These are phyloP conservation scores for Ferdinandea cuprea DNA, from an alignment of 2,888 invertebrate species.

Conservation along the genomic window DNA sequence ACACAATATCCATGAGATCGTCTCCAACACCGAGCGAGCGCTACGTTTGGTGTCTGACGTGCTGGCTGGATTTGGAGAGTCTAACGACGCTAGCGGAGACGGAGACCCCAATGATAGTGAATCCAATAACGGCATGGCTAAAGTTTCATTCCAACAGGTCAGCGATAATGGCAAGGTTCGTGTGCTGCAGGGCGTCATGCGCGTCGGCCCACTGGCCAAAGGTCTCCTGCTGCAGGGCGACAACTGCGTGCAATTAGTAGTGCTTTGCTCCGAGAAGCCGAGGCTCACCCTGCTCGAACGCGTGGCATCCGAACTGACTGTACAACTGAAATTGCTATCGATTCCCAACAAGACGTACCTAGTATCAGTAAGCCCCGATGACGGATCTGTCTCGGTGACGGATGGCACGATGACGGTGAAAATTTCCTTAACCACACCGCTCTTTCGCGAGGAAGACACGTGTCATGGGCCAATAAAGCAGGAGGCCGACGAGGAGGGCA, in stretches of 20 bases:
- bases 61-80: constrained; percentile 85
- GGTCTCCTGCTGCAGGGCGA: constrained; percentile 93
- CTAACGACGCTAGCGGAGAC: constrained; percentile 38
- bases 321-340: constrained; percentile 87
- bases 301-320: constrained; percentile 91
- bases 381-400: constrained; percentile 91
- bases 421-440: constrained; percentile 94
- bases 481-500: constrained; percentile 85
- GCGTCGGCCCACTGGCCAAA: constrained; percentile 94
- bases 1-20: constrained; percentile 93
- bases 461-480: constrained; percentile 90
- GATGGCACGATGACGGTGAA: constrained; percentile 90
- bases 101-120: constrained; percentile 79
- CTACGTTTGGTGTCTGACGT: constrained; percentile 95
- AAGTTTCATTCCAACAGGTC: constrained; percentile 86
- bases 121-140: constrained; percentile 77
- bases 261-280: constrained; percentile 95
- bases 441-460: constrained; percentile 90
- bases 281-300: constrained; percentile 92
- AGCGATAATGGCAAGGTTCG: constrained; percentile 85
- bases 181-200: constrained; percentile 95
- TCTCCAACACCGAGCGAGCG: constrained; percentile 94
- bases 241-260: constrained; percentile 93
- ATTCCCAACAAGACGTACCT: constrained; percentile 88
- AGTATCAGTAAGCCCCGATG: constrained; percentile 91